These are phyloP conservation scores for Apamea monoglypha DNA, from an alignment of 2,888 invertebrate species.

Conservation along the genomic window DNA sequence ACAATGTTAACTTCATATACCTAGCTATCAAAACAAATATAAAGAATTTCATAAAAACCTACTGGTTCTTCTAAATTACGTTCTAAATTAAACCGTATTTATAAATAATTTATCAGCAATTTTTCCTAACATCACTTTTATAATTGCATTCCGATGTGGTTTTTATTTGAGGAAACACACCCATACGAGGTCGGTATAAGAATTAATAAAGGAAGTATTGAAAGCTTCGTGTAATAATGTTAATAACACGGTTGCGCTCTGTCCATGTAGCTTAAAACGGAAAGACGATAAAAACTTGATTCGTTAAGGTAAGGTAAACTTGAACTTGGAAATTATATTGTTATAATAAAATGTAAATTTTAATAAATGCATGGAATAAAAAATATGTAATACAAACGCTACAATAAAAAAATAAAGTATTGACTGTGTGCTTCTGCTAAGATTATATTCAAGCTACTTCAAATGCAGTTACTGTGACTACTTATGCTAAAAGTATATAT, in stretches of 20 bases:
- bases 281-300: slow-evolving; percentile 47
- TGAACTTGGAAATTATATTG: slow-evolving; percentile 23
- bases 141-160: slow-evolving; percentile 57
- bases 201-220: slow-evolving; percentile 75
- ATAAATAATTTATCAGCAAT: slow-evolving; percentile 21
- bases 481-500: background rate
- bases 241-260: slow-evolving; percentile 67
- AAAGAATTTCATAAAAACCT: background rate
- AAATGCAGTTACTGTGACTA: background rate
- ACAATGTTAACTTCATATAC: background rate
- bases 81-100: background rate
- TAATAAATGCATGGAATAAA: background rate
- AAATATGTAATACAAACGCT: background rate
- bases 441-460: background rate
- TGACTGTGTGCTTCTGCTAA: background rate
- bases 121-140: slow-evolving; percentile 39
- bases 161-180: slow-evolving; percentile 71
- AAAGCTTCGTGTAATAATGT: slow-evolving; percentile 67
- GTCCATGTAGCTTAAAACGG: slow-evolving; percentile 50
- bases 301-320: slow-evolving; percentile 35
- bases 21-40: background rate
- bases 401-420: background rate
- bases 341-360: background rate
- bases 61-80: background rate
- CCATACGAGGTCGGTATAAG: slow-evolving; percentile 69